A percentile compares a stretch with the other conserved stretches of the same genome.
phyloP scores from a whole-genome alignment of 1,140 invertebrate species.

The Drosophila kanapiae region DNA sequence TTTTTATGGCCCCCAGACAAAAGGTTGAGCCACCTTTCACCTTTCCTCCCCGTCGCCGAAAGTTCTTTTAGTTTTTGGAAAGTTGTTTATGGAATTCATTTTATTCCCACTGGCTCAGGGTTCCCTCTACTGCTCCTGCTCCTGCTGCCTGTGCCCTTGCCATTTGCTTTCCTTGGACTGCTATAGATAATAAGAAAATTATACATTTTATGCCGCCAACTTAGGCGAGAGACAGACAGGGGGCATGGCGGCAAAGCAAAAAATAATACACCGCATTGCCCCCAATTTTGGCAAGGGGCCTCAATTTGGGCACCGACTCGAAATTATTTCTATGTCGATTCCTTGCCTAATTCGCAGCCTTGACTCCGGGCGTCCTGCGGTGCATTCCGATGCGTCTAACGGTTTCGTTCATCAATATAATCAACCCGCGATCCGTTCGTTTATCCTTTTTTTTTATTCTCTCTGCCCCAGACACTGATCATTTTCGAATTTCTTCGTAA shows the following conservation, averaged over 20 bases:
- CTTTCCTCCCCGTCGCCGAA: constrained; percentile 26
- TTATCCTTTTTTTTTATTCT: constrained; percentile 50
- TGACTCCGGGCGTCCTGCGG: constrained; percentile 36
- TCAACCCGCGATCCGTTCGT: constrained; percentile 51
- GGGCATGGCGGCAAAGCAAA: constrained; percentile 35
- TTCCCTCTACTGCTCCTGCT: constrained; percentile 6
- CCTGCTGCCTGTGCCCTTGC: constrained; percentile 40
- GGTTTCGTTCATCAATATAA: constrained; percentile 65
- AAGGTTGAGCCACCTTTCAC: constrained; percentile 57
- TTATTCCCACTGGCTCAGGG: constrained; percentile 59
- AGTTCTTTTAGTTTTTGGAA: constrained; percentile 69
- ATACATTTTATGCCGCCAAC: constrained; percentile 78
- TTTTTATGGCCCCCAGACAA: constrained; percentile 69
- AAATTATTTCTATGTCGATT: constrained; percentile 67
- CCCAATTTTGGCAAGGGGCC: constrained; percentile 69
- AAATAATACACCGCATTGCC: constrained; percentile 76
- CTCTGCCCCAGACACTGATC: constrained; percentile 53
- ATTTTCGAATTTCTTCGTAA: constrained; percentile 69
- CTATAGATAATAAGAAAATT: constrained; percentile 85
- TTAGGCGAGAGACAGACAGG: constrained; percentile 5
- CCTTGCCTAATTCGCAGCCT: constrained; percentile 36
- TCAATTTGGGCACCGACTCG: constrained; percentile 62
- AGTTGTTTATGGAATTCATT: constrained; percentile 83
- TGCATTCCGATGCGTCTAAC: constrained; percentile 82
- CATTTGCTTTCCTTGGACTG: constrained; percentile 37